phyloP scores from a whole-genome alignment of 2,113 vertebrate genomes.

The Cavia aperea region DNA sequence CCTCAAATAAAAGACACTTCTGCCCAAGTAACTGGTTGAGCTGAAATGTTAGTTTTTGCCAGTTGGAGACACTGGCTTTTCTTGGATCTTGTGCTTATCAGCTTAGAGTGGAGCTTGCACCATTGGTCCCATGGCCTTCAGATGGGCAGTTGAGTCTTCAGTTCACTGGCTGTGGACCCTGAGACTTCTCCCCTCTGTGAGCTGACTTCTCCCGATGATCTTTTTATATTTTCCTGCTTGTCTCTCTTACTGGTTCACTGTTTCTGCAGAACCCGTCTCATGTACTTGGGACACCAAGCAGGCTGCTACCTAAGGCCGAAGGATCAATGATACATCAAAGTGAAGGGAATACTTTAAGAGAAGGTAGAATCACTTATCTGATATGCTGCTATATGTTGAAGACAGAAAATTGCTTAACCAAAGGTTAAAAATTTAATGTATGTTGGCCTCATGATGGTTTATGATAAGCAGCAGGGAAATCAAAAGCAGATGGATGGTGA shows the following conservation, averaged over 20 bases:
- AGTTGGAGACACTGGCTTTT: neutral
- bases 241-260: neutral
- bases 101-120: neutral
- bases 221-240: neutral
- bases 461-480: neutral
- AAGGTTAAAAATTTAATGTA: neutral
- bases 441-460: neutral
- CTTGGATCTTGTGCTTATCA: neutral
- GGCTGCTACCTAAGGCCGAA: neutral
- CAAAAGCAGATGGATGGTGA: neutral
- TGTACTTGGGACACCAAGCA: neutral
- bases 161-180: neutral
- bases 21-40: neutral
- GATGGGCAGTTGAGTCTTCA: neutral
- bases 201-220: neutral
- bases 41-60: neutral
- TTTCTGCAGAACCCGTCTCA: neutral
- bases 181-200: neutral
- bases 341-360: neutral
- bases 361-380: neutral
- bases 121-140: neutral
- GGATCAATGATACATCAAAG: neutral
- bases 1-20: neutral
- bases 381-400: neutral
- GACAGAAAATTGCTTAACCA: neutral